These are phyloP conservation scores for Ptychoptera contaminata DNA, from an alignment of 2,888 invertebrate genomes.

Conservation along the genomic window DNA sequence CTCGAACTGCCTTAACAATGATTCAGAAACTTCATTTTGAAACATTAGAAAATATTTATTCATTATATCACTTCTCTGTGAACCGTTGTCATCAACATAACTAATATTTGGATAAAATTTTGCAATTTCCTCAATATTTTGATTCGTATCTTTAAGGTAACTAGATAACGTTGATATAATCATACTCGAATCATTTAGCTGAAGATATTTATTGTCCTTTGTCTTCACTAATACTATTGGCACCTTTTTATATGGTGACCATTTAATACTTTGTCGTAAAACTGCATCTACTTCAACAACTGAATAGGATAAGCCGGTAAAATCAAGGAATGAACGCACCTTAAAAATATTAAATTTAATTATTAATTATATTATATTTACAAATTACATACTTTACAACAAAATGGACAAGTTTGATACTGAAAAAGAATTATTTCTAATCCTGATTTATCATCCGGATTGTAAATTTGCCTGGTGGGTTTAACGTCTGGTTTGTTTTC, in stretches of 20 bases:
- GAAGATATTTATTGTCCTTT: slow-evolving; percentile 54
- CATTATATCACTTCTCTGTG: slow-evolving; percentile 54
- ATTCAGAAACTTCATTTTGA: slow-evolving; percentile 28
- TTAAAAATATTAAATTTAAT: not conserved
- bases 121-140: slow-evolving; percentile 49
- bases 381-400: slow-evolving; percentile 60
- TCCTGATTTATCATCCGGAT: slow-evolving; percentile 46
- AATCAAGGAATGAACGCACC: slow-evolving; percentile 71
- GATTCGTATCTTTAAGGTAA: slow-evolving; percentile 42
- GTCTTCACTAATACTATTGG: slow-evolving; percentile 72
- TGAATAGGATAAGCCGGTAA: slow-evolving; percentile 83
- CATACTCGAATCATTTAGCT: slow-evolving; percentile 85
- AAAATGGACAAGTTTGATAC: slow-evolving; percentile 95
- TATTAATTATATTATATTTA: not conserved
- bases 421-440: slow-evolving; percentile 82
- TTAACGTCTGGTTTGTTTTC: slow-evolving; percentile 29
- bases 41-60: slow-evolving; percentile 84
- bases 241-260: slow-evolving; percentile 91
- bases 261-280: slow-evolving; percentile 74
- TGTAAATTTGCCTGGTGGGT: slow-evolving; percentile 44
- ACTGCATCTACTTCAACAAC: slow-evolving; percentile 97
- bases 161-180: slow-evolving; percentile 81
- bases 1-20: slow-evolving; percentile 14
- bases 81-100: slow-evolving; percentile 50
- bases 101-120: slow-evolving; percentile 61